Evolutionary conservation across 2,113 vertebrate genomes (phyloP), one percentile per base, ranked within the genome.

Genomic region (Pipra filicauda): DNA sequence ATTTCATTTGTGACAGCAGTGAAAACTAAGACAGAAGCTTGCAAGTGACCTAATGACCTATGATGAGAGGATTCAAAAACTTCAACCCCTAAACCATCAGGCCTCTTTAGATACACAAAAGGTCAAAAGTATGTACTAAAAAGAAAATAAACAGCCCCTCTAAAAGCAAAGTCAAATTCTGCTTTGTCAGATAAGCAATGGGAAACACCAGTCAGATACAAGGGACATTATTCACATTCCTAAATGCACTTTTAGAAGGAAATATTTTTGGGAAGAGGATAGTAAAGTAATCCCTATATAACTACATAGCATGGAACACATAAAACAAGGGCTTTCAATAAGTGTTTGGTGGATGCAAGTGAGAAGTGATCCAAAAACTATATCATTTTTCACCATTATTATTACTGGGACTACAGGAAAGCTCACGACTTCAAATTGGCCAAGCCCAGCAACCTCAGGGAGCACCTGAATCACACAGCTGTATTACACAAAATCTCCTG

Each of bases 211-310:
- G 30, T 12, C 51, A 27, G 19, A 44, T 28, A 12, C 46, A n/a
- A 83, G 1, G 3, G 67, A 35, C 0, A 0, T 66, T 13, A 80
- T 6, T 74, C 19, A 17, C 7, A 39, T 5, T 20, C 12, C 23
- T 35, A 69, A 79, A 57, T 33, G 26, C 12, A 62, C 39, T 77
- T 70, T 62, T 16, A 83, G 21, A 77, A 77, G 28, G 51, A 80
- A 85, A 46, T 31, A 58, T 9, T 74, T 62, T 67, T 33, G 79
- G 17, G 39, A 74, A 77, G 30, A 88, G 12, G n/a, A 23, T 2
- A 1, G 62, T 55, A 76, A 30, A 80, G 13, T 26, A 84, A 80
- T 54, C 35, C 23, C 16, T 6, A 22, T 17, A 3, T 44, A 88
- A 71, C 3, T 62, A 2, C 1, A 0, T 8, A 46, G 39, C 43